A percentile compares a stretch with the other conserved stretches of the same genome.
These are phyloP conservation scores for Cololabis saira DNA, from an alignment of 2,113 vertebrate genomes.

Conservation along the genomic window DNA sequence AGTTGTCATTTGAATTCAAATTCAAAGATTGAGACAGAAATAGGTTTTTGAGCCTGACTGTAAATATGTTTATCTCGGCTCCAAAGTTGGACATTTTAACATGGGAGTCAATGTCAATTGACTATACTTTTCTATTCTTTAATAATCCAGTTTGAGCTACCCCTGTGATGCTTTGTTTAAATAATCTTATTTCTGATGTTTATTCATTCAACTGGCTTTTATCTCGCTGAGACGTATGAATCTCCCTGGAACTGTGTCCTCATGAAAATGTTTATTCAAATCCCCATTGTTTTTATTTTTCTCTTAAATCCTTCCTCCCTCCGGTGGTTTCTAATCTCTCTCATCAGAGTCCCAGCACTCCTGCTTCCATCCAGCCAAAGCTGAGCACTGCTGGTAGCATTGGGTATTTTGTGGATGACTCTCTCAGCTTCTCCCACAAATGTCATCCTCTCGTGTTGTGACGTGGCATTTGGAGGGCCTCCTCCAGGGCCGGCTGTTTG, in stretches of 20 bases:
- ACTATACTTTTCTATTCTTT: slow-evolving; percentile 35
- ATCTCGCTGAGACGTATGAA: slow-evolving; percentile 72
- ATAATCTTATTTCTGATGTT: slow-evolving; percentile 58
- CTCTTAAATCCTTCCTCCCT: slow-evolving; percentile 25
- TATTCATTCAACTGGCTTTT: slow-evolving; percentile 69
- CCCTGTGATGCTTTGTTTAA: slow-evolving; percentile 35
- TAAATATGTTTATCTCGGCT: too few relatives aligned
- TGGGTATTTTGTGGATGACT: slow-evolving; percentile 24
- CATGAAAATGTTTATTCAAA: slow-evolving; percentile 53
- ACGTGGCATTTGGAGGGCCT: slow-evolving; percentile 63
- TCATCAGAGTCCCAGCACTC: slow-evolving; percentile 41
- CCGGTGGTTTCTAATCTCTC: slow-evolving; percentile 40
- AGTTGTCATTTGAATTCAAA: too few relatives aligned
- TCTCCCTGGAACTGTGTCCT: slow-evolving; percentile 50
- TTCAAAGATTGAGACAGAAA: too few relatives aligned
- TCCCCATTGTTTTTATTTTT: slow-evolving; percentile 46
- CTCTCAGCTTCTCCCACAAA: slow-evolving; percentile 38
- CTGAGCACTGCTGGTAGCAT: slow-evolving; percentile 29
- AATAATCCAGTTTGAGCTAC: slow-evolving; percentile 41
- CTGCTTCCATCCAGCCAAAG: slow-evolving; percentile 13
- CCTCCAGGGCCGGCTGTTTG: slow-evolving; percentile 55
- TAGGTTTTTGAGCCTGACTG: too few relatives aligned
- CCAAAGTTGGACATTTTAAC: too few relatives aligned
- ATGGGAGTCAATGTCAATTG: too few relatives aligned
- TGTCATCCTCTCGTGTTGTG: slow-evolving; percentile 60